Conservation (phyloP, 2,888 invertebrate genomes). For the Polydrusus tereticollis region DNA sequence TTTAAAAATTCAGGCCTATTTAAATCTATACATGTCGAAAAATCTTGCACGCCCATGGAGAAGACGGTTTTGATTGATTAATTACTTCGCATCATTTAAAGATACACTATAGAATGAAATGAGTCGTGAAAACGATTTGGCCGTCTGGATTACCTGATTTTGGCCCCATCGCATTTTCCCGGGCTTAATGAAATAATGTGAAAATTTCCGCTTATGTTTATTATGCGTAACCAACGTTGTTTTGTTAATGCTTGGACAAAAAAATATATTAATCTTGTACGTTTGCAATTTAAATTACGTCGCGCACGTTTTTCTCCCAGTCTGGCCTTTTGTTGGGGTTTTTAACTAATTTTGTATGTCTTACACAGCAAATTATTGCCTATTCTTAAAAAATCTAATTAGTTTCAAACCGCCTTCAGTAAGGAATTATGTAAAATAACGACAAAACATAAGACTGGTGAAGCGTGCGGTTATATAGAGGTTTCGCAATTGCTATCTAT, state of each 20-base stretch:
- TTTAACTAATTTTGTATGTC: neutral
- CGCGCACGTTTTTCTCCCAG: neutral
- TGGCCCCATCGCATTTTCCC: too few relatives aligned
- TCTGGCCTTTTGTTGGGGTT: neutral
- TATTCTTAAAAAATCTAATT: constrained; percentile 13
- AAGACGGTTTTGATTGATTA: too few relatives aligned
- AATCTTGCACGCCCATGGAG: too few relatives aligned
- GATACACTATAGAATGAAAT: too few relatives aligned
- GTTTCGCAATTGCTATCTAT: neutral
- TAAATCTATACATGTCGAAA: too few relatives aligned
- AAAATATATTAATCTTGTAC: constrained; percentile 2
- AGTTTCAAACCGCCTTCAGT: constrained; percentile 14
- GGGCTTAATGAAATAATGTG: too few relatives aligned
- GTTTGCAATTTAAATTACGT: constrained; percentile 4
- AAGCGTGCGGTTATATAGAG: constrained; percentile 11
- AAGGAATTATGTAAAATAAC: constrained; percentile 18
- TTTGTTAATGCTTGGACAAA: neutral
- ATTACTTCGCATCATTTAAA: too few relatives aligned
- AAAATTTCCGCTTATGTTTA: neutral
- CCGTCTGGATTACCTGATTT: too few relatives aligned
- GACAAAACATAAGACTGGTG: constrained; percentile 10
- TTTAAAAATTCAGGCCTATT: too few relatives aligned
- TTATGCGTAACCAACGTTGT: neutral
- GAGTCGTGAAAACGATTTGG: too few relatives aligned
- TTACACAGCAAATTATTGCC: neutral